phyloP scores from a whole-genome alignment of 2,888 invertebrate genomes.

The Perdita meconis region DNA sequence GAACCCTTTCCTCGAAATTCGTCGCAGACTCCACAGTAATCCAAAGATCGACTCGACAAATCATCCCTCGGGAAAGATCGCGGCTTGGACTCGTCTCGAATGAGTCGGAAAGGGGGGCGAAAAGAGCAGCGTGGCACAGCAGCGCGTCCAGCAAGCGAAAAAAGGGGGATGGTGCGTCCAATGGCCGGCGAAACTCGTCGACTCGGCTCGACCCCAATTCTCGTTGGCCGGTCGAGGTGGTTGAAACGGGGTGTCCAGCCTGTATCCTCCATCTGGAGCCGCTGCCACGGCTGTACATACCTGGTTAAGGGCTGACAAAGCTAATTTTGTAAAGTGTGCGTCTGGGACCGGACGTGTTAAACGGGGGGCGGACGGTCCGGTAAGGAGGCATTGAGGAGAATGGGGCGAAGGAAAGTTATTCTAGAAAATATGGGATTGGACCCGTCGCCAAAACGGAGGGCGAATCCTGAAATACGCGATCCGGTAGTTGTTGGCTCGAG shows the following conservation, averaged over 20 bases:
- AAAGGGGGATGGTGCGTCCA: background rate
- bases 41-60: background rate
- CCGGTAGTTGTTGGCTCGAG: conserved; percentile 24
- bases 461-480: conserved; percentile 48
- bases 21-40: background rate
- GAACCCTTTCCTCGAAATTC: background rate
- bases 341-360: conserved; percentile 73
- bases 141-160: background rate
- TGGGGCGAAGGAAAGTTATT: conserved; percentile 46
- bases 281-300: conserved; percentile 42
- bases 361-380: conserved; percentile 43
- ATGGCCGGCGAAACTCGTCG: conserved; percentile 22
- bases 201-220: conserved; percentile 31
- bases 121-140: background rate
- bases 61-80: background rate
- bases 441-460: conserved; percentile 28
- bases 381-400: background rate
- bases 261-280: conserved; percentile 27
- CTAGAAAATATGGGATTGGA: conserved; percentile 58
- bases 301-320: conserved; percentile 76
- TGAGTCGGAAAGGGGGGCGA: background rate
- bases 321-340: conserved; percentile 77
- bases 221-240: conserved; percentile 23
- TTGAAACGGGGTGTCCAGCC: conserved; percentile 1
- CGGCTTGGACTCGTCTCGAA: background rate